These are phyloP conservation scores for Megaustenia siamemsis DNA, from an alignment of 2,888 invertebrate species.

Conservation along the genomic window DNA sequence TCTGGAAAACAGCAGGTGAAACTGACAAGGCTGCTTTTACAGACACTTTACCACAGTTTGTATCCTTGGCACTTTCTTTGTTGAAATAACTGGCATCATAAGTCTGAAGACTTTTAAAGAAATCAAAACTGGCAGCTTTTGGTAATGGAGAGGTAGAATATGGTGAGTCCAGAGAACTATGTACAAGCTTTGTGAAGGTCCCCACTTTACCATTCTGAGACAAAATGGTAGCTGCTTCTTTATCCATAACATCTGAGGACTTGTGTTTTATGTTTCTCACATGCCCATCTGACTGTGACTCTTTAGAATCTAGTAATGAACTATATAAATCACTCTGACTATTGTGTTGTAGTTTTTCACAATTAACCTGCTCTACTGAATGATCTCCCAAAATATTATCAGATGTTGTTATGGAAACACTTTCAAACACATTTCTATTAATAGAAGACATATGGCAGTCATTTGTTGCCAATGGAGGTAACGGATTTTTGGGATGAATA, in stretches of 20 bases:
- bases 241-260: background rate
- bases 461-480: background rate
- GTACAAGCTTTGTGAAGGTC: background rate
- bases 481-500: background rate
- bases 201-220: background rate
- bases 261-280: background rate
- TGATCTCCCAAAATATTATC: background rate
- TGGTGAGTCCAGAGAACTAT: background rate
- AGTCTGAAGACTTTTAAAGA: background rate
- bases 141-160: background rate
- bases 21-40: background rate
- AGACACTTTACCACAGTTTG: background rate
- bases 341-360: background rate
- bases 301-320: background rate
- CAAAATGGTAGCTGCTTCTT: background rate
- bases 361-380: background rate
- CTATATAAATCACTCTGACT: background rate
- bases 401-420: background rate
- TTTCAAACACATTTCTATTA: constrained; percentile 36
- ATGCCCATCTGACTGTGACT: background rate
- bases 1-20: too few species aligned
- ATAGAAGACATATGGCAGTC: background rate
- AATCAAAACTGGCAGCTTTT: background rate
- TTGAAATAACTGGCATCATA: background rate
- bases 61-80: background rate